A percentile compares a stretch with the other conserved stretches of the same genome.
Evolutionary conservation across 2,797 vertebrate genomes (phyloP).

Genomic region (Serranus cabrilla): DNA sequence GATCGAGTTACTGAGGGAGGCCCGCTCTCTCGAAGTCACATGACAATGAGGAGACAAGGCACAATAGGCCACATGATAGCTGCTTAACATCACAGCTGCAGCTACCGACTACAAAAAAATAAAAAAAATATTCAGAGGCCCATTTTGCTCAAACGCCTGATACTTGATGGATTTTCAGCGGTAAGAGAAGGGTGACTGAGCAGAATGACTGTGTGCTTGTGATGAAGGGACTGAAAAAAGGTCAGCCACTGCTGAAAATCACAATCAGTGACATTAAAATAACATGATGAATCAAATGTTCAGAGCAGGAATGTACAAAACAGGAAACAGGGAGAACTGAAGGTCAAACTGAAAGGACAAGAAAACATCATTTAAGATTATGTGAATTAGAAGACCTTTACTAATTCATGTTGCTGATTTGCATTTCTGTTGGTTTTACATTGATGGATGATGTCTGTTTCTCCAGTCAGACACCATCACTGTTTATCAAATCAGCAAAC

Average conservation of each 20-base stretch:
- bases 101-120: neutral
- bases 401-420: neutral
- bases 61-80: constrained; percentile 51
- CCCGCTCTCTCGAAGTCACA: constrained; percentile 35
- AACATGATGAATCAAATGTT: constrained; percentile 60
- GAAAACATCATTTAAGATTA: neutral
- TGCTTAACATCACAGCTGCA: constrained; percentile 42
- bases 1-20: constrained; percentile 5
- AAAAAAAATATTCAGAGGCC: neutral
- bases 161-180: neutral
- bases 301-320: constrained; percentile 17
- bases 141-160: neutral
- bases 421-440: neutral
- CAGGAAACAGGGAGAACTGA: constrained; percentile 14
- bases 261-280: constrained; percentile 72
- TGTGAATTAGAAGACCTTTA: neutral
- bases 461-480: no score
- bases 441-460: no score
- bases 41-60: constrained; percentile 44
- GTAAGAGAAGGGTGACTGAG: constrained; percentile 10
- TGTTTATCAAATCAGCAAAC: no score
- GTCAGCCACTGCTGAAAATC: constrained; percentile 60
- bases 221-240: constrained; percentile 53
- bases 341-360: constrained; percentile 25
- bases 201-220: constrained; percentile 19